phyloP scores from a whole-genome alignment of 2,113 vertebrate genomes.

The Apistogramma diplotaenia region DNA sequence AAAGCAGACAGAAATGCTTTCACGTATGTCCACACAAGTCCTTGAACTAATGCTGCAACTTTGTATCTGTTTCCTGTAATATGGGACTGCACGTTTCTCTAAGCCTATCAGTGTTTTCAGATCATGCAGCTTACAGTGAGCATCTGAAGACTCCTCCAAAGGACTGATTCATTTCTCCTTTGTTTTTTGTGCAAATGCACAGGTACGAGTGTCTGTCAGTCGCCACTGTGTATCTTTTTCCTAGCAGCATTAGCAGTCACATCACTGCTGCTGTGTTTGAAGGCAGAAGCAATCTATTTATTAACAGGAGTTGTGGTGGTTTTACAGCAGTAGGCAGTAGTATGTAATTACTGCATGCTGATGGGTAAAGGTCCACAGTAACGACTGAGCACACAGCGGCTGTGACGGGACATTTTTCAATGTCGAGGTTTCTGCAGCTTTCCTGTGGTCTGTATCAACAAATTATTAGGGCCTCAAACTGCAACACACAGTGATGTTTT shows the following conservation, averaged over 20 bases:
- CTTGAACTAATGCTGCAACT: neutral
- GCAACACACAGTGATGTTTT: neutral
- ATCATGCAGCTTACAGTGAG: neutral
- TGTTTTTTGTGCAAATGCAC: neutral
- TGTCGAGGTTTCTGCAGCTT: neutral
- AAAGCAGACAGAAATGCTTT: neutral
- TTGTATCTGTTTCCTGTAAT: neutral
- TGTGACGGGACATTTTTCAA: neutral
- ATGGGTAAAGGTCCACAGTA: conserved; percentile 10
- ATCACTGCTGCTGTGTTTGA: neutral
- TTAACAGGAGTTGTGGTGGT: neutral
- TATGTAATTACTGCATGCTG: neutral
- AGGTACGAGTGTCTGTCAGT: neutral
- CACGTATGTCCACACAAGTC: neutral
- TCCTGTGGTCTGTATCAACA: neutral
- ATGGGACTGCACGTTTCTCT: neutral
- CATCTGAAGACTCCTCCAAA: neutral
- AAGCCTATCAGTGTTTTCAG: neutral
- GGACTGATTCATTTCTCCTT: neutral
- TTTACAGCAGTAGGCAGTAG: conserved; percentile 13
- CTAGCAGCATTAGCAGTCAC: neutral
- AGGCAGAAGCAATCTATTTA: conserved; percentile 1
- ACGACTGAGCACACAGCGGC: neutral
- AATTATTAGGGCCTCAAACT: neutral
- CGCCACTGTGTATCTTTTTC: neutral